Base-by-base conservation (phyloP, 1,140 invertebrate genomes). In the Lutraria rhynchaena region DNA sequence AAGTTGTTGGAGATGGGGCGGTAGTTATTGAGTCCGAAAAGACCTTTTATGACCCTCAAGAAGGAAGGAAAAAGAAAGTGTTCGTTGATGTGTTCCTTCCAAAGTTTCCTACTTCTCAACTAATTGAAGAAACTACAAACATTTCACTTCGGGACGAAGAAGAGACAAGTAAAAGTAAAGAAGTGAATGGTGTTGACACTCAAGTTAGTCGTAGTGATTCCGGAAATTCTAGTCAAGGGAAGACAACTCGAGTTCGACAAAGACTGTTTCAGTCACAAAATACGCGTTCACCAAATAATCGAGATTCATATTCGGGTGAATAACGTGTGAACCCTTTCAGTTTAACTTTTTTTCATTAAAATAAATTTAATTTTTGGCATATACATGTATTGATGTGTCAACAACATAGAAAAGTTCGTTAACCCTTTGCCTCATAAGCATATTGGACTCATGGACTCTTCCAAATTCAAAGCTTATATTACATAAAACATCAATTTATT, bases 41-140 rank as follows among this genome's bases (percentile, higher is more conserved):
- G 37, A 73, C 71, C 60, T 70, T 63, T 33, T 49, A 60, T 24
- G 53, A 86, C 67, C 31, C 67, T 60, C 27, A 63, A 31, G 55
- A 53, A 78, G 75, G 74, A 27, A 73, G 60, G 57, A 83, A 86
- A 35, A 82, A 82, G 22, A 81, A 81, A 67, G 71, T 85, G 1
- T 85, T 71, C 65, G 84, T 85, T 3, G 81, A 85, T 61, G 81
- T 83, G 35, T 83, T 85, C 71, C 78, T 83, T 33, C 81, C 77
- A 19, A 78, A 85, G 60, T 74, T 85, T 69, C 33, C 71, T 29
- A 70, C 67, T 17, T 63, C 63, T 31, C 37, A 27, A 19, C 51
- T 80, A 3, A 9, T 24, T 22, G 76, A 69, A 60, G 76, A 80
- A 24, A 19, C 53, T 19, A 70, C 65, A 9, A 44, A 9, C 37